Base-by-base conservation (phyloP, 2,888 invertebrate genomes). In the Mythimna ferrago region DNA sequence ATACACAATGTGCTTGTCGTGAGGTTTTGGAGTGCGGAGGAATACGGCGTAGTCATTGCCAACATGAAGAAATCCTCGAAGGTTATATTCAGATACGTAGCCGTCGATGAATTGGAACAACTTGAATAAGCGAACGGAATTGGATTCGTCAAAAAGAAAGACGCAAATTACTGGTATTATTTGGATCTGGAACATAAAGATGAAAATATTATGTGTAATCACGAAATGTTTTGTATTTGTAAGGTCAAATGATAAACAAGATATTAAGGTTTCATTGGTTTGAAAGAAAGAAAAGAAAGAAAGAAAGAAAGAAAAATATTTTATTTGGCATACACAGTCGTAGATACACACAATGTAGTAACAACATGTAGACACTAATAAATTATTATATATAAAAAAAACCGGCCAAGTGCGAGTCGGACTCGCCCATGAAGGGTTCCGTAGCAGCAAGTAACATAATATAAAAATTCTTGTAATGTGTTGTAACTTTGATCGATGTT, bases 41-140 rank as follows among this genome's bases (percentile, higher is more conserved):
- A 93, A 94, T 2, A 96, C 87, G 0, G 94, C 90, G 78, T 96
- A 95, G 10, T 95, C 93, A 53, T 90, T 86, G 0, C 96, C 96
- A 0, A 96, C 88, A 75, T 96, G 95, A 0, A 96, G 91, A 60
- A 90, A 92, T 0, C 95, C 95, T 75, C 88, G 82, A 0, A 94
- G 87, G 14, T 89, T 87, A 73, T 94, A 89, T 62, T 94, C 93
- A 0, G 94, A 91, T 86, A 85, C 91, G 79, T 78, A 92, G 2
- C 95, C 95, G 44, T 95, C 94, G n/a, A 95, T 66, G 54, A 89
- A 93, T 83, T 94, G 93, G 73, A 96, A 95, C 7, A 95, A 74
- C 53, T 90, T 94, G 78, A 94, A 89, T 0, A 96, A 91, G n/a
- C 95, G 92, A 0, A 93, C 92, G 9, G 91, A 87, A 6, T 78